A percentile compares a stretch with the other conserved stretches of the same genome.
phyloP scores from a whole-genome alignment of 2,797 vertebrate species.

The Microctenopoma stevenorrisi region DNA sequence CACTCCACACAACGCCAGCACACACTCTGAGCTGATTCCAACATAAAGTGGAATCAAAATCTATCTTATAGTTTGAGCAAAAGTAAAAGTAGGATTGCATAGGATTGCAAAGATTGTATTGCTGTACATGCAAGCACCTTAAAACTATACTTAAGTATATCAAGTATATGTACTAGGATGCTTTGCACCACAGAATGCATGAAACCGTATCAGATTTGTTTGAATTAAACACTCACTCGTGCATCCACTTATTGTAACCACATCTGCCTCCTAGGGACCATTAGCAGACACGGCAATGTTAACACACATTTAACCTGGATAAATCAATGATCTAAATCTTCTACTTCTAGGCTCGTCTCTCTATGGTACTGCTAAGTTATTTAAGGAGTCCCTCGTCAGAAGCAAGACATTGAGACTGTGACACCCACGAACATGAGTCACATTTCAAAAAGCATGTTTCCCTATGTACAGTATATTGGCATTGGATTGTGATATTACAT shows the following conservation, averaged over 20 bases:
- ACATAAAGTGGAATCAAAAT: no score
- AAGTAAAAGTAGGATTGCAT: no score
- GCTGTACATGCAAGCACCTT: no score
- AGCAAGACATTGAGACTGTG: not conserved
- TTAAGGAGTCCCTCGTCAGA: slow-evolving; percentile 4
- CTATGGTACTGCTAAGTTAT: slow-evolving; percentile 7
- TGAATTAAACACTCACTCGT: slow-evolving; percentile 16
- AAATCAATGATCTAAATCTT: slow-evolving; percentile 25
- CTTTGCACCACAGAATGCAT: not conserved
- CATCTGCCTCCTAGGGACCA: slow-evolving; percentile 24
- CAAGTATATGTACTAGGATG: not conserved
- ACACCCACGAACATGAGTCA: not conserved
- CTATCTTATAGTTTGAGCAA: no score
- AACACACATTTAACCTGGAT: slow-evolving; percentile 12
- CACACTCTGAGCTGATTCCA: no score
- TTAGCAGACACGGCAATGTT: slow-evolving; percentile 13
- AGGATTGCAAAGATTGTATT: no score
- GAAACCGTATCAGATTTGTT: not conserved
- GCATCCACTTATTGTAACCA: slow-evolving; percentile 12
- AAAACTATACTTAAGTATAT: no score
- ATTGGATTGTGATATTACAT: not conserved
- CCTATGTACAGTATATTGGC: not conserved
- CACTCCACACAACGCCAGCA: no score
- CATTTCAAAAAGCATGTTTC: not conserved
- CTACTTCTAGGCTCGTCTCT: slow-evolving; percentile 12